phyloP scores from a whole-genome alignment of 2,888 invertebrate species.

The Cetonia aurata region DNA sequence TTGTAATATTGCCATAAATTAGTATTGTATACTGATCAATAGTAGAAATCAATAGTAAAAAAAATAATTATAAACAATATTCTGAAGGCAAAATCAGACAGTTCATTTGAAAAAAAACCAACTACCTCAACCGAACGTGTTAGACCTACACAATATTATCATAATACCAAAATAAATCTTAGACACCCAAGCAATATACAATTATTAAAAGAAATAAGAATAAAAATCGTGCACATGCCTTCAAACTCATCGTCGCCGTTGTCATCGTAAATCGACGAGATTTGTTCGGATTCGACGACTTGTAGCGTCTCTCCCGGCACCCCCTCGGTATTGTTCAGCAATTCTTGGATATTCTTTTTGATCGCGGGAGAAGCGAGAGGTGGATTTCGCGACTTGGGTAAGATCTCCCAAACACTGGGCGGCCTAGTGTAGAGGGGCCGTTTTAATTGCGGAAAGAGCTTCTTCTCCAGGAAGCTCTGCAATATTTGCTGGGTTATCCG shows the following conservation, averaged over 20 bases:
- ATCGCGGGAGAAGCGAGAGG: slow-evolving; percentile 48
- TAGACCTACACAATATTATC: neutral
- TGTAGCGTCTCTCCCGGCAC: slow-evolving; percentile 71
- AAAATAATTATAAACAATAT: no score
- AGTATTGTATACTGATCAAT: no score
- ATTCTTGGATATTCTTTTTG: slow-evolving; percentile 60
- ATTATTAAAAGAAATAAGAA: slow-evolving; percentile 2
- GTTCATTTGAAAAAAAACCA: no score
- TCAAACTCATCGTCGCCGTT: slow-evolving; percentile 66
- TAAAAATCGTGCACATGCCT: slow-evolving; percentile 50
- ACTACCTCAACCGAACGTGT: no score
- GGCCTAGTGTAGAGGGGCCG: slow-evolving; percentile 64
- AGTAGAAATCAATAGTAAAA: no score
- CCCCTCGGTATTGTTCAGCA: slow-evolving; percentile 55
- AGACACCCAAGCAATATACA: slow-evolving; percentile 29
- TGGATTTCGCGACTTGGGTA: slow-evolving; percentile 67
- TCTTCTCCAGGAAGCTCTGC: slow-evolving; percentile 79
- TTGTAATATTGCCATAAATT: no score
- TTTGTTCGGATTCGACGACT: slow-evolving; percentile 79
- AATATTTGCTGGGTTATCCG: slow-evolving; percentile 82
- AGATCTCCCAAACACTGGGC: slow-evolving; percentile 76
- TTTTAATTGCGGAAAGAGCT: slow-evolving; percentile 72
- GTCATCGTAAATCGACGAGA: slow-evolving; percentile 69
- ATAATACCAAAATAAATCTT: slow-evolving; percentile 33
- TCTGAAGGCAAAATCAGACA: no score